Conservation (phyloP, 92 coral and sea anemone species). For the Palythoa grandiflora region DNA sequence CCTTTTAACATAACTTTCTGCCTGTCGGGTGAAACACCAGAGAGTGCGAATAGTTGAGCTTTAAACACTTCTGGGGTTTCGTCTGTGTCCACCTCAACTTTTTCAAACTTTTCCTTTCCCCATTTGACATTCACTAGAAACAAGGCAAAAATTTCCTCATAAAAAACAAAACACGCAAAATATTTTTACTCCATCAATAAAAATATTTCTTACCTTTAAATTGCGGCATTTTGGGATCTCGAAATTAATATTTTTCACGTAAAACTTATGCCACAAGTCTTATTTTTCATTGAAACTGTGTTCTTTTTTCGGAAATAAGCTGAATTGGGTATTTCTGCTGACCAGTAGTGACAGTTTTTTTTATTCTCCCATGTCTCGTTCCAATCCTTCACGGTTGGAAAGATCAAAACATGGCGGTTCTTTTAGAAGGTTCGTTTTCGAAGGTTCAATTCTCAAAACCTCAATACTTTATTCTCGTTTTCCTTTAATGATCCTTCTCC, state of each 20-base stretch:
- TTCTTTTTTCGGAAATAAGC: conserved; percentile 5
- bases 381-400: conserved; percentile 8
- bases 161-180: not conserved
- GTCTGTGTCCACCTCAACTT: conserved; percentile 90
- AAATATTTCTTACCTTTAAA: conserved; percentile 25
- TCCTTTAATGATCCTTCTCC: no score
- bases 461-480: no score
- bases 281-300: not conserved
- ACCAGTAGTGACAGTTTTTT: not conserved
- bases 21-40: conserved; percentile 96
- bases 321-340: not conserved
- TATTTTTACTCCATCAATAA: not conserved
- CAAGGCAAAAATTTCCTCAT: not conserved
- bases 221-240: conserved; percentile 13
- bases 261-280: not conserved
- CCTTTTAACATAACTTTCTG: conserved; percentile 98
- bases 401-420: conserved; percentile 5
- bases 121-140: conserved; percentile 86
- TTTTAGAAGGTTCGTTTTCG: not conserved
- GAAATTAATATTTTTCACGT: not conserved
- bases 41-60: conserved; percentile 93
- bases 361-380: not conserved
- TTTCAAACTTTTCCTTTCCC: conserved; percentile 96
- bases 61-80: conserved; percentile 94
- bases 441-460: no score